These are phyloP conservation scores for Remorina albescens DNA, from an alignment of 2,797 vertebrate species.

Conservation along the genomic window DNA sequence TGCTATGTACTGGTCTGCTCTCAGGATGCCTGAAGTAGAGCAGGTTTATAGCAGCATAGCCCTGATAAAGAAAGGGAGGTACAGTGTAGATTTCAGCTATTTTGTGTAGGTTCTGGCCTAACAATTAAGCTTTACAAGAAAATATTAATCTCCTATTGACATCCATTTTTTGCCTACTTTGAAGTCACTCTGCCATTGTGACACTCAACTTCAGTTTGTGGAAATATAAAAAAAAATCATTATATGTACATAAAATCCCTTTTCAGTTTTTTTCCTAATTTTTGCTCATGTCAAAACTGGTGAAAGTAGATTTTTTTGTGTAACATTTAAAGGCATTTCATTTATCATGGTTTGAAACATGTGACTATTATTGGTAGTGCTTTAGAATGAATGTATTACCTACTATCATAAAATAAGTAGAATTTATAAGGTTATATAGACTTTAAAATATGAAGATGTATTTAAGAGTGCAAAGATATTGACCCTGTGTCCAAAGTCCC, in stretches of 20 bases:
- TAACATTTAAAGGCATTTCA: conserved; percentile 64
- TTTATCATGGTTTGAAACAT: conserved; percentile 67
- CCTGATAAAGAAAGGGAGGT: conserved; percentile 8
- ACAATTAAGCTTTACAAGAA: conserved; percentile 28
- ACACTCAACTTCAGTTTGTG: conserved; percentile 38
- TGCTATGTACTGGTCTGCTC: conserved; percentile 29
- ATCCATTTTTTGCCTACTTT: conserved; percentile 21
- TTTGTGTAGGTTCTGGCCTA: conserved; percentile 18
- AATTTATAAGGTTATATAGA: conserved; percentile 63
- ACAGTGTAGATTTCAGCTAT: conserved; percentile 1
- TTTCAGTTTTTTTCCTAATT: conserved; percentile 15
- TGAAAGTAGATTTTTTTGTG: conserved; percentile 59
- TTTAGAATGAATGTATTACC: conserved; percentile 76
- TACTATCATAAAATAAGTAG: conserved; percentile 67
- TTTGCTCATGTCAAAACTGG: conserved; percentile 44
- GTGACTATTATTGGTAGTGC: conserved; percentile 69
- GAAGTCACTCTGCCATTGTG: conserved; percentile 10
- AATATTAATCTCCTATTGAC: conserved; percentile 14
- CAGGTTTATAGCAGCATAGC: conserved; percentile 30
- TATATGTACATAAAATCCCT: conserved; percentile 64
- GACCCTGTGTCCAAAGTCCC: conserved; percentile 43
- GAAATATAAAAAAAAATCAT: conserved; percentile 17
- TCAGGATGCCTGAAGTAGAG: conserved; percentile 45
- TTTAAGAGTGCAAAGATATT: conserved; percentile 66
- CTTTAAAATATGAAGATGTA: conserved; percentile 60